phyloP scores from a whole-genome alignment of 2,797 vertebrate species.

The Phrynocephalus vlangalii region DNA sequence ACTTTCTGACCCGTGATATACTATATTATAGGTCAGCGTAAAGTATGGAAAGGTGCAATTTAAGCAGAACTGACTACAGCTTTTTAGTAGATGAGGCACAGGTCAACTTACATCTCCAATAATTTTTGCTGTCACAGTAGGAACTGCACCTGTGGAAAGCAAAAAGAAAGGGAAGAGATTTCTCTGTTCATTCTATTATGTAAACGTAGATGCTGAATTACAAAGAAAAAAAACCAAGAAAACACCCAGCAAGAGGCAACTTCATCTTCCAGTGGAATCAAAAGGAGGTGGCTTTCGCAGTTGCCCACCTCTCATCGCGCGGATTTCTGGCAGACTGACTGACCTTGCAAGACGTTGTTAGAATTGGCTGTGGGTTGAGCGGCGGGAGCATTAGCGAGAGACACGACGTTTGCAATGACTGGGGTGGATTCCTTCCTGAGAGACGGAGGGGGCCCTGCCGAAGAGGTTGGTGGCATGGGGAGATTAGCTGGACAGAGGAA shows the following conservation, averaged over 20 bases:
- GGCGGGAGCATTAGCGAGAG: slow-evolving; percentile 86
- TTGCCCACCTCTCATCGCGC: neutral
- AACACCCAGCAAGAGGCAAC: neutral
- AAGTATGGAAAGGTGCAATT: neutral
- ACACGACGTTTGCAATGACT: slow-evolving; percentile 94
- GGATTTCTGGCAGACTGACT: slow-evolving; percentile 44
- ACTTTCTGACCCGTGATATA: neutral
- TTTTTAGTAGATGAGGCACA: neutral
- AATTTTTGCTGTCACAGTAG: slow-evolving; percentile 84
- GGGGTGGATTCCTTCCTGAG: slow-evolving; percentile 88
- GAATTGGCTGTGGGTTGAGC: slow-evolving; percentile 82
- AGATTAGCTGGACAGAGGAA: slow-evolving; percentile 75
- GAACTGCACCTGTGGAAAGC: slow-evolving; percentile 81
- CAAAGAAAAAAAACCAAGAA: slow-evolving; percentile 41
- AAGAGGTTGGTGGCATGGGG: slow-evolving; percentile 78
- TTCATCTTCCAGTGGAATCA: neutral
- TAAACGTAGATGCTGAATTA: neutral
- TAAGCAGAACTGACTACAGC: neutral
- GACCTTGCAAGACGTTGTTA: slow-evolving; percentile 86
- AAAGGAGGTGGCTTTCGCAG: slow-evolving; percentile 13
- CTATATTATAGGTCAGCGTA: neutral
- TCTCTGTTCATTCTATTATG: neutral
- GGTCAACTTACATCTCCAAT: slow-evolving; percentile 88
- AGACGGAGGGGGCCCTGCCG: slow-evolving; percentile 76
- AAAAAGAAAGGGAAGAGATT: neutral